Evolutionary conservation across 2,113 vertebrate species (phyloP).

Genomic region (Pimephales promelas): DNA sequence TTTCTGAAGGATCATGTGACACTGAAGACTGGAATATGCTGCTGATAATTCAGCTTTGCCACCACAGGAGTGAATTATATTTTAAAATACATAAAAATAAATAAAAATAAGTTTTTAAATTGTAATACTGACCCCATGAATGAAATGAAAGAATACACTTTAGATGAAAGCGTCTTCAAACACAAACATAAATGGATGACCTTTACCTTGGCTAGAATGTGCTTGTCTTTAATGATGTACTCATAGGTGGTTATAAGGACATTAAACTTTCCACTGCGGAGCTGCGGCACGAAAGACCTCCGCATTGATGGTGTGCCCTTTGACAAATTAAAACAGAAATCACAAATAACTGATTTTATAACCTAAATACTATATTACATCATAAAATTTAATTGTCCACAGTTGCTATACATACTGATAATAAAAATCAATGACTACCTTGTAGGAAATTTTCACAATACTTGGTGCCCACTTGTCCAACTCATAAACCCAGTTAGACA

Average conservation of each 20-base stretch:
- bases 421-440: constrained; percentile 77
- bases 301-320: constrained; percentile 94
- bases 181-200: not conserved
- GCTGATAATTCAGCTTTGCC: not conserved
- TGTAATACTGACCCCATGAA: not conserved
- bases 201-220: constrained; percentile 95
- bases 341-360: not conserved
- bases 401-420: not conserved
- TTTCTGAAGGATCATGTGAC: not conserved
- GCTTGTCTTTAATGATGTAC: constrained; percentile 99
- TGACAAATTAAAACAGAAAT: not conserved
- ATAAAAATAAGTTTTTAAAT: too few relatives aligned
- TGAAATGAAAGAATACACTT: not conserved
- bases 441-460: constrained; percentile 97
- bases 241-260: constrained; percentile 96
- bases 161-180: not conserved
- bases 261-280: constrained; percentile 96
- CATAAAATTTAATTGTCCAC: not conserved
- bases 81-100: not conserved
- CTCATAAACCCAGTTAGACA: constrained; percentile 97
- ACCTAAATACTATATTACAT: not conserved
- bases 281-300: constrained; percentile 90
- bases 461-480: constrained; percentile 98
- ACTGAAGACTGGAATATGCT: not conserved
- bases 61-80: not conserved